Percentiles rank a stretch among this genome's conserved stretches.
Conservation (phyloP, 2,797 vertebrate genomes). For the Triplophysa bombifrons region DNA sequence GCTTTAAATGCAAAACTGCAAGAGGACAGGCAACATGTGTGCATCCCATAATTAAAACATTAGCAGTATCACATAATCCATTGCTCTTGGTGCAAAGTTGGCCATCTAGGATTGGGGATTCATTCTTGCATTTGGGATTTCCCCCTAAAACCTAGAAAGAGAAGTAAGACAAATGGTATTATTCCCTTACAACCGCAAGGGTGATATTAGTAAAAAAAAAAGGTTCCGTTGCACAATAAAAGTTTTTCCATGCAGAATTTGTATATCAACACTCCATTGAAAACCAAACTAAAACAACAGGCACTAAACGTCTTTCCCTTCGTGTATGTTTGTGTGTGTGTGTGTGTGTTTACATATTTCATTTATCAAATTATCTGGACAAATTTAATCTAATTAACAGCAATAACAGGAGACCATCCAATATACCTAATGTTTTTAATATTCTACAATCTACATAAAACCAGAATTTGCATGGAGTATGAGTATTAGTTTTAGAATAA, state of each 20-base stretch:
- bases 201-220: not conserved
- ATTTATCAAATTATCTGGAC: not conserved
- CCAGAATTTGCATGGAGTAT: not conserved
- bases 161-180: not conserved
- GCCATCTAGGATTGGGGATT: constrained; percentile 83
- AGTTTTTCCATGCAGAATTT: not conserved
- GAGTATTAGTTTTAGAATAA: no score
- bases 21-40: not conserved
- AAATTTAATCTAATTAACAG: no score
- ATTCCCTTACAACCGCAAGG: not conserved
- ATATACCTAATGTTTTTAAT: no score
- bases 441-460: no score
- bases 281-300: not conserved
- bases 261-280: not conserved
- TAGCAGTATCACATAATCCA: not conserved
- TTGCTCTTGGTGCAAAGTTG: constrained; percentile 72
- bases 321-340: not conserved
- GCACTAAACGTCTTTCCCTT: not conserved
- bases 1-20: not conserved
- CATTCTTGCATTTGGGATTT: constrained; percentile 85
- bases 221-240: not conserved
- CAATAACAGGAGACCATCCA: no score
- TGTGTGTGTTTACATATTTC: not conserved
- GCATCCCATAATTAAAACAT: no score
- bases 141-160: constrained; percentile 61